phyloP scores from a whole-genome alignment of 1,140 invertebrate species.

The Cotesia vestalis region DNA sequence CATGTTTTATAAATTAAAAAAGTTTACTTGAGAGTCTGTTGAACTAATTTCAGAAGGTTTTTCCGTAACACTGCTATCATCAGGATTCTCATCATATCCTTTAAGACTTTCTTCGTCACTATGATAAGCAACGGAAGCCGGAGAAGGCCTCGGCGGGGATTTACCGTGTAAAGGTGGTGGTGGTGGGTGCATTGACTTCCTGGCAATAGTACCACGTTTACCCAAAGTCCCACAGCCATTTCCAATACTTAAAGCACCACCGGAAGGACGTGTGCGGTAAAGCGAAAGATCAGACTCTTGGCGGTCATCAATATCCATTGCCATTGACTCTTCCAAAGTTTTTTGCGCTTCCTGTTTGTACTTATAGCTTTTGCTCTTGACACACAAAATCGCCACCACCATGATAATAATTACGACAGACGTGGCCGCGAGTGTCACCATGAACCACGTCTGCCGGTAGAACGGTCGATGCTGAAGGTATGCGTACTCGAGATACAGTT shows the following conservation, averaged over 20 bases:
- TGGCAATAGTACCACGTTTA: conserved; percentile 70
- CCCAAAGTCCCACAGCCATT: conserved; percentile 70
- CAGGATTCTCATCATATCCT: conserved; percentile 91
- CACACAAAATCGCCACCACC: conserved; percentile 91
- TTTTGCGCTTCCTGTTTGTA: conserved; percentile 96
- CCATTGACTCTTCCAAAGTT: conserved; percentile 87
- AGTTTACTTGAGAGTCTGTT: conserved; percentile 85
- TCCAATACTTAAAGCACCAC: conserved; percentile 63
- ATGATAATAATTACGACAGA: conserved; percentile 94
- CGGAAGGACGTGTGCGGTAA: conserved; percentile 74
- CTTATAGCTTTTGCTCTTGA: conserved; percentile 95
- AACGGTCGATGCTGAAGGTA: conserved; percentile 89
- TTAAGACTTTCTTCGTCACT: conserved; percentile 94
- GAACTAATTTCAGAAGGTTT: conserved; percentile 96
- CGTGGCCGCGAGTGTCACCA: conserved; percentile 90
- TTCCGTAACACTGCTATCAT: conserved; percentile 93
- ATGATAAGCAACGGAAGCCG: conserved; percentile 92
- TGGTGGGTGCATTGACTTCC: conserved; percentile 70
- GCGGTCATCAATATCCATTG: conserved; percentile 83
- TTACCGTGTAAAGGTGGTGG: conserved; percentile 75
- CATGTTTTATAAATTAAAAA: conserved; percentile 8
- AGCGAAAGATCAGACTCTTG: conserved; percentile 82
- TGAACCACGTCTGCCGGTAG: conserved; percentile 96
- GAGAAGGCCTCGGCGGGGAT: conserved; percentile 89
- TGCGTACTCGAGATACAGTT: conserved; percentile 87